Evolutionary conservation across 2,797 vertebrate genomes (phyloP).

Genomic region (Chaenodraco wilsoni): DNA sequence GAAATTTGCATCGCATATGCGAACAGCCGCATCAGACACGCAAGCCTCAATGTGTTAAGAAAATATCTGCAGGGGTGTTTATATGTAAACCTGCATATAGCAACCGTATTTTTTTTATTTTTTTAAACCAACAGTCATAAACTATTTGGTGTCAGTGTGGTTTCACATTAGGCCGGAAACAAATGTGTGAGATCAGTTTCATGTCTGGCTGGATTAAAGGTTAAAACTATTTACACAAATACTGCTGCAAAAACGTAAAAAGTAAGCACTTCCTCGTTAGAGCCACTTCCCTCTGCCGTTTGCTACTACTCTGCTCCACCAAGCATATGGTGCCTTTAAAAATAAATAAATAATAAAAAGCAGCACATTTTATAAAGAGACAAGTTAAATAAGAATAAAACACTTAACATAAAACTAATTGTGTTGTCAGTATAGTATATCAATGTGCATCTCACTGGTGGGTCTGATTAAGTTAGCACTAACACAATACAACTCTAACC

Average conservation of each 20-base stretch:
- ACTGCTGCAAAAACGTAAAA: not conserved
- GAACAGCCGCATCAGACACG: no score
- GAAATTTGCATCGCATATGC: no score
- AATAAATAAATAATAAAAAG: not conserved
- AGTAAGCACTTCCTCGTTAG: not conserved
- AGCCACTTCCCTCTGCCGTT: not conserved
- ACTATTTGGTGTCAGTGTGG: not conserved
- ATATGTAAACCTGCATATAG: not conserved
- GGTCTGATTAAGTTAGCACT: not conserved
- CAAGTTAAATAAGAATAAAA: slow-evolving; percentile 4
- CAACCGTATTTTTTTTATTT: not conserved
- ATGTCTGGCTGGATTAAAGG: not conserved
- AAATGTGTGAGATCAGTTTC: not conserved
- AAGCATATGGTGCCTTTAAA: not conserved
- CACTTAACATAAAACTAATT: slow-evolving; percentile 20
- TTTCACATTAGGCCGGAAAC: not conserved
- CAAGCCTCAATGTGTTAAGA: no score
- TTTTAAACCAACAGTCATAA: not conserved
- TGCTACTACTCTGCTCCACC: not conserved
- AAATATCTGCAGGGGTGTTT: no score
- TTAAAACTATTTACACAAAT: not conserved
- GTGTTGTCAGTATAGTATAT: not conserved
- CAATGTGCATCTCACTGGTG: slow-evolving; percentile 1
- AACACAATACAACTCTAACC: slow-evolving; percentile 28
- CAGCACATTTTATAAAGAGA: not conserved